Evolutionary conservation across 1,140 invertebrate genomes (phyloP).

Genomic region (Euura lappo): DNA sequence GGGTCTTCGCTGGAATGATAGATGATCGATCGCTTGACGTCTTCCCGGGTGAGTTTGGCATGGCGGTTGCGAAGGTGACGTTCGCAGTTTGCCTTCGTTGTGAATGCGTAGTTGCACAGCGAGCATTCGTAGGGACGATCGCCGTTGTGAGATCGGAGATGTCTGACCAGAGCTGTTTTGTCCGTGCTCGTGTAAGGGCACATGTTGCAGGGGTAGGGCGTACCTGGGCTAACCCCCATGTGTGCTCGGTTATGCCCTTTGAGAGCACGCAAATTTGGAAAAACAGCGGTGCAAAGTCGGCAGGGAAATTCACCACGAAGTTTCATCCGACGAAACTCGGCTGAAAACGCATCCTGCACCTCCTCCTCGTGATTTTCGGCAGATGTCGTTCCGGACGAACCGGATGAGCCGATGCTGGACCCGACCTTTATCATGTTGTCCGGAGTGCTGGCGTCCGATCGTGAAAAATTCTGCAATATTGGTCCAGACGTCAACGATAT

Average conservation of each 20-base stretch:
- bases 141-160: constrained; percentile 93
- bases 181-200: constrained; percentile 89
- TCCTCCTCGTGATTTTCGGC: constrained; percentile 71
- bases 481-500: constrained; percentile 75
- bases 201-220: constrained; percentile 90
- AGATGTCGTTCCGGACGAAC: constrained; percentile 49
- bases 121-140: constrained; percentile 93
- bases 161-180: constrained; percentile 86
- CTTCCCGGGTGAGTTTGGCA: constrained; percentile 81
- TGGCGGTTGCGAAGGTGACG: constrained; percentile 90
- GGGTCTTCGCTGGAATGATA: constrained; percentile 86
- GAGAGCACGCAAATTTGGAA: constrained; percentile 86
- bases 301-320: constrained; percentile 88
- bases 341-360: constrained; percentile 79
- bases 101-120: constrained; percentile 94
- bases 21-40: constrained; percentile 84
- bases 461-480: constrained; percentile 64
- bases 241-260: constrained; percentile 89
- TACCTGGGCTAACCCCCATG: constrained; percentile 69
- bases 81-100: constrained; percentile 92
- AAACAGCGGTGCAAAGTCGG: constrained; percentile 81
- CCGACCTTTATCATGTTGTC: constrained; percentile 45
- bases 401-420: constrained; percentile 43
- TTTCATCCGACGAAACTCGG: constrained; percentile 85
- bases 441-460: constrained; percentile 49